phyloP scores from a whole-genome alignment of 2,888 invertebrate genomes.

The Tetheella fluctuosa region DNA sequence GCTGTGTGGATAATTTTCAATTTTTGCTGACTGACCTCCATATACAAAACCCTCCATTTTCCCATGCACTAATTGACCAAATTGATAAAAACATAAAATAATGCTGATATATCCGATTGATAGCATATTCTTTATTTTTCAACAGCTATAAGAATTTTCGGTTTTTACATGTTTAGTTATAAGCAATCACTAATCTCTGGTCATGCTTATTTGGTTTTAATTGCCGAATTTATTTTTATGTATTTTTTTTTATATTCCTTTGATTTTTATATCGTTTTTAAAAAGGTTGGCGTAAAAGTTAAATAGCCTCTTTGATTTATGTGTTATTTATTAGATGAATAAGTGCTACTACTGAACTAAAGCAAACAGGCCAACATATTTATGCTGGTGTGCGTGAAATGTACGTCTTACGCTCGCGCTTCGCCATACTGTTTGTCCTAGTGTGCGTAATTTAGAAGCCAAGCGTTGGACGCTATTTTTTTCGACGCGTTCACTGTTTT shows the following conservation, averaged over 20 bases:
- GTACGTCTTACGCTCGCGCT: too few relatives aligned
- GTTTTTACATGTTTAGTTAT: neutral
- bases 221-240: conserved; percentile 1
- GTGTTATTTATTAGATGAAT: too few relatives aligned
- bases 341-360: too few relatives aligned
- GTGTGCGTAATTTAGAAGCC: too few relatives aligned
- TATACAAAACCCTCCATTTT: conserved; percentile 20
- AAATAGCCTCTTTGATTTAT: too few relatives aligned
- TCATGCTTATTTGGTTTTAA: neutral
- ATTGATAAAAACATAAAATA: neutral
- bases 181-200: neutral
- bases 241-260: neutral
- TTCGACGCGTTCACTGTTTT: too few relatives aligned
- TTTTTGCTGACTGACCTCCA: conserved; percentile 26
- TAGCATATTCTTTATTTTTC: neutral
- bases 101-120: neutral
- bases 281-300: too few relatives aligned
- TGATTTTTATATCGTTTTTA: too few relatives aligned
- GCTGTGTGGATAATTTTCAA: conserved; percentile 30
- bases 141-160: neutral
- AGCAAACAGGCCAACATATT: too few relatives aligned
- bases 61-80: neutral
- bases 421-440: too few relatives aligned
- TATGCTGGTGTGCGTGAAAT: too few relatives aligned
- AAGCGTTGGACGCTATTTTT: too few relatives aligned